Evolutionary conservation across 2,888 invertebrate species (phyloP).

Genomic region (Tinea pellionella): DNA sequence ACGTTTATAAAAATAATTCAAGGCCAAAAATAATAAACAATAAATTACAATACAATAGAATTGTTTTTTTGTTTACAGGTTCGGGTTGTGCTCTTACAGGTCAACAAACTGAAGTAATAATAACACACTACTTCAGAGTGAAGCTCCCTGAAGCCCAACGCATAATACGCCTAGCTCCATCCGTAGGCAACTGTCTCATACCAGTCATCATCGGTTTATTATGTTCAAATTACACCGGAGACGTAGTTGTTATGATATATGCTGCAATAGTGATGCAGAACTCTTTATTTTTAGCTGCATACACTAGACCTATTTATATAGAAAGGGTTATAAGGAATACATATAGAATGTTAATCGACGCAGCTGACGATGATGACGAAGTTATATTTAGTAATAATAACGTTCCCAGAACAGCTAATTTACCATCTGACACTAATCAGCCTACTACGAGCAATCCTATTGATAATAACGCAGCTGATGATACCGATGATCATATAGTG

Average conservation of each 20-base stretch:
- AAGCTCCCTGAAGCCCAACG: constrained; percentile 63
- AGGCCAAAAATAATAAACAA: no score
- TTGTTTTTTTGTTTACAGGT: no score
- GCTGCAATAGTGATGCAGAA: constrained; percentile 70
- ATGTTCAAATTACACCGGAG: constrained; percentile 44
- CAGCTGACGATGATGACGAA: constrained; percentile 66
- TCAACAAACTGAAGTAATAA: constrained; percentile 68
- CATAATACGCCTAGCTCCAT: constrained; percentile 60
- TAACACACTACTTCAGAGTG: constrained; percentile 70
- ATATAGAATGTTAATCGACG: constrained; percentile 56
- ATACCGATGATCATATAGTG: constrained; percentile 36
- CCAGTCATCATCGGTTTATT: constrained; percentile 62
- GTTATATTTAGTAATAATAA: constrained; percentile 65
- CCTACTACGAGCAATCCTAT: background rate
- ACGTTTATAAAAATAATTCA: no score
- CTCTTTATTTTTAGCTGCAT: constrained; percentile 60
- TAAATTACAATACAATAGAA: no score
- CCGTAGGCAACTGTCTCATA: constrained; percentile 63
- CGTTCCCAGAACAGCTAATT: constrained; percentile 13
- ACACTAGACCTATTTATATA: constrained; percentile 66
- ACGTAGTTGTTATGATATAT: constrained; percentile 65
- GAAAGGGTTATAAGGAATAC: constrained; percentile 53
- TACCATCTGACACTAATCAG: constrained; percentile 16
- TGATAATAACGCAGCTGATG: constrained; percentile 23
- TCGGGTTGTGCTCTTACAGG: constrained; percentile 67